Conservation (phyloP, 1,140 invertebrate species). For the Phenacoccus solenopsis region DNA sequence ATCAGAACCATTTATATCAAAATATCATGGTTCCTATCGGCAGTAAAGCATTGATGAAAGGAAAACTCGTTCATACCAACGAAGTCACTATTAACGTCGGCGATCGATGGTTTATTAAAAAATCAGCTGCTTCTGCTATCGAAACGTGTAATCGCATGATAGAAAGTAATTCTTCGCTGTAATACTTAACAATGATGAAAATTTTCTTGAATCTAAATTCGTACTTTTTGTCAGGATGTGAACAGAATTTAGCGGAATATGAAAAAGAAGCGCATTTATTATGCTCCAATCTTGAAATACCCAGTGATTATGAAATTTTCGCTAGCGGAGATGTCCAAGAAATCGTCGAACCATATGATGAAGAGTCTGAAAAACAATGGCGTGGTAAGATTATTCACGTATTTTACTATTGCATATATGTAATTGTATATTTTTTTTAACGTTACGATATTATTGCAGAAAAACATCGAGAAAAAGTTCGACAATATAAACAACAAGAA, state of each 20-base stretch:
- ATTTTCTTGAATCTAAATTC: not conserved
- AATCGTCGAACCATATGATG: conserved; percentile 42
- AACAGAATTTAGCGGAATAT: conserved; percentile 37
- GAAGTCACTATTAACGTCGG: conserved; percentile 53
- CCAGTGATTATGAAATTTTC: conserved; percentile 33
- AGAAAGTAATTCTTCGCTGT: conserved; percentile 35
- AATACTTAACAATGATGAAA: not conserved
- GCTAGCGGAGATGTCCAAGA: conserved; percentile 34
- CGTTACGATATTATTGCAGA: conserved; percentile 31
- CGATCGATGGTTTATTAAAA: conserved; percentile 56
- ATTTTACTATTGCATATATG: conserved; percentile 8
- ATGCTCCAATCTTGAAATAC: conserved; percentile 34
- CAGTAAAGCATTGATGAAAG: conserved; percentile 50
- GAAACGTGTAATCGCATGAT: conserved; percentile 48
- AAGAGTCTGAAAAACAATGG: conserved; percentile 41
- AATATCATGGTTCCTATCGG: conserved; percentile 49
- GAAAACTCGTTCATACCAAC: conserved; percentile 55
- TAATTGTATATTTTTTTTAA: conserved; percentile 27
- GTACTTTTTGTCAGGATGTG: conserved; percentile 33
- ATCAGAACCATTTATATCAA: conserved; percentile 29
- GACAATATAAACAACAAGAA: conserved; percentile 36
- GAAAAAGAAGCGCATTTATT: conserved; percentile 37
- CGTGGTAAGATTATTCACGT: conserved; percentile 33
- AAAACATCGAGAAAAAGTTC: conserved; percentile 39
- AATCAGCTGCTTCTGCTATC: conserved; percentile 46